A percentile compares a stretch with the other conserved stretches of the same genome.
Evolutionary conservation across 64 coral and sea anemone species (phyloP).

Genomic region (Montipora capricornis): DNA sequence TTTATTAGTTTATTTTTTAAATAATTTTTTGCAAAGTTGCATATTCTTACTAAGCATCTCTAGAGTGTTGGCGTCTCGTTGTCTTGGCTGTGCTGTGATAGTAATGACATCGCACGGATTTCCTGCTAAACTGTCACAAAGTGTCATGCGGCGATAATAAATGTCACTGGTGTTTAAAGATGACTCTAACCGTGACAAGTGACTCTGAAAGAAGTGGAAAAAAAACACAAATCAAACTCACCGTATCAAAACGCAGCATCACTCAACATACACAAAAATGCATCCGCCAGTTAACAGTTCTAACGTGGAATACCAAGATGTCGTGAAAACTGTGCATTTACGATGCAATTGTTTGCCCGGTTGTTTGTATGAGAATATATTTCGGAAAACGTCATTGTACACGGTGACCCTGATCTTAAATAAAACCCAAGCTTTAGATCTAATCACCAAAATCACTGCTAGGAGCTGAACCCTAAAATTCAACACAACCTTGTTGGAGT

Average conservation of each 20-base stretch:
- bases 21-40: background rate
- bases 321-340: too few species aligned
- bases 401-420: too few species aligned
- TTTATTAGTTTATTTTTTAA: background rate
- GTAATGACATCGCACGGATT: slow-evolving; percentile 97
- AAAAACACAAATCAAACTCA: background rate
- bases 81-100: slow-evolving; percentile 76
- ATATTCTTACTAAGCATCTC: slow-evolving; percentile 82
- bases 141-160: slow-evolving; percentile 80
- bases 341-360: too few species aligned
- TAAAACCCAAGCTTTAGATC: too few species aligned
- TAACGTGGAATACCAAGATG: too few species aligned
- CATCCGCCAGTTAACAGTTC: too few species aligned
- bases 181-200: slow-evolving; percentile 80
- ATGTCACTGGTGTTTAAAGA: slow-evolving; percentile 70
- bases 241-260: background rate
- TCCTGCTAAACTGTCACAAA: slow-evolving; percentile 89
- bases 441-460: too few species aligned
- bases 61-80: slow-evolving; percentile 50
- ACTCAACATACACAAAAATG: too few species aligned
- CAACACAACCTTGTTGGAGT: too few species aligned
- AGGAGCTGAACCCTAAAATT: too few species aligned
- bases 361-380: too few species aligned
- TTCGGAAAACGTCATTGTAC: too few species aligned
- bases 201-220: slow-evolving; percentile 26